Conservation (phyloP, 2,113 vertebrate genomes). For the Pungitius pungitius region DNA sequence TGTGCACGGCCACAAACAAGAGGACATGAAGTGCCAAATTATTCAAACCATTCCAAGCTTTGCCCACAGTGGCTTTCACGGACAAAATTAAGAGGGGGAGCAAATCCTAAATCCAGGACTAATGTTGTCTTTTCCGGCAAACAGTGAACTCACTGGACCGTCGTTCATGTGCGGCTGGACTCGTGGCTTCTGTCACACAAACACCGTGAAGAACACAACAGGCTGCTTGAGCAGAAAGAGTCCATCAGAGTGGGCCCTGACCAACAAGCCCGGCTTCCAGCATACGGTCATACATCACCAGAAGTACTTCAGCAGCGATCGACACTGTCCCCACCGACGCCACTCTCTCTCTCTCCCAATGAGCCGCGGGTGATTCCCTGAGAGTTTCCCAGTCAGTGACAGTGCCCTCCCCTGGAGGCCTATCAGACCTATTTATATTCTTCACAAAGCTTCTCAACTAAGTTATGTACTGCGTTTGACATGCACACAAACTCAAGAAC, state of each 20-base stretch:
- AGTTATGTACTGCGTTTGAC: constrained; percentile 5
- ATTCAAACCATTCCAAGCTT: constrained; percentile 33
- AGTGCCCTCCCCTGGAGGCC: constrained; percentile 10
- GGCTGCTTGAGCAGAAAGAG: not conserved
- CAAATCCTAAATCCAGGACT: not conserved
- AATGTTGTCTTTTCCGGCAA: not conserved
- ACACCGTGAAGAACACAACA: not conserved
- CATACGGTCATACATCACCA: constrained; percentile 31
- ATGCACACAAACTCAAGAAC: not conserved
- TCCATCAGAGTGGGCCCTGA: not conserved
- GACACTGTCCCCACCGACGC: constrained; percentile 14
- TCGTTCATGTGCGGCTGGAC: not conserved
- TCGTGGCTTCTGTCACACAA: not conserved
- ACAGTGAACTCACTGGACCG: not conserved
- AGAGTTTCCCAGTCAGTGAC: constrained; percentile 32
- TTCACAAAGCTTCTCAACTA: constrained; percentile 21
- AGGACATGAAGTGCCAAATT: constrained; percentile 23
- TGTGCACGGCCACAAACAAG: constrained; percentile 17
- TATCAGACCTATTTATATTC: constrained; percentile 31
- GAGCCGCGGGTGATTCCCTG: constrained; percentile 42
- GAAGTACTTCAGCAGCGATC: constrained; percentile 22
- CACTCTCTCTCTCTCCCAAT: not conserved
- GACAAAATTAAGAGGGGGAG: not conserved
- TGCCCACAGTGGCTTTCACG: constrained; percentile 5
- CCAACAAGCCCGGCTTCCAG: constrained; percentile 22